Conservation (phyloP, 2,113 vertebrate species). For the Phainopepla nitens region DNA sequence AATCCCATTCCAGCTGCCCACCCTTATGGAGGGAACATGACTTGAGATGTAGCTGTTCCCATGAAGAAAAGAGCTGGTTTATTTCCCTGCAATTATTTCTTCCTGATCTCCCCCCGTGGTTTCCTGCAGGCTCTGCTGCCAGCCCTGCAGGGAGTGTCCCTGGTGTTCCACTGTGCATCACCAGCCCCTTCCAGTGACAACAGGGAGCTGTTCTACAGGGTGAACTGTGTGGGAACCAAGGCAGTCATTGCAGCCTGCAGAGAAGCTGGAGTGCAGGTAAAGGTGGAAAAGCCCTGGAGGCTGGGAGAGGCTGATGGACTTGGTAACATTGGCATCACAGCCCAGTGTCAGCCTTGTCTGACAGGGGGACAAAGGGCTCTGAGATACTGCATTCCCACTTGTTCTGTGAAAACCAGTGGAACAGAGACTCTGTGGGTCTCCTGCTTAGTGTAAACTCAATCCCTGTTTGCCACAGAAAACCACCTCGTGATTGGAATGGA, state of each 20-base stretch:
- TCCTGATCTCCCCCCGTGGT: not conserved
- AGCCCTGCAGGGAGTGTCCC: slow-evolving; percentile 79
- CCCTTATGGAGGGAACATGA: not conserved
- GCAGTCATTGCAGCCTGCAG: slow-evolving; percentile 85
- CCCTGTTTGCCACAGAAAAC: not conserved
- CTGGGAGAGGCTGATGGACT: not conserved
- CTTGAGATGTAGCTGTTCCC: not conserved
- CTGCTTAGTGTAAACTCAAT: not conserved
- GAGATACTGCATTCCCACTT: not conserved
- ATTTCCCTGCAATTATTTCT: not conserved
- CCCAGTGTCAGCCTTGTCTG: not conserved
- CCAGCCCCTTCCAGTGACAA: slow-evolving; percentile 87
- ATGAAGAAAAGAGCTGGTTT: not conserved
- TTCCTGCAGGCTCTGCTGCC: slow-evolving; percentile 81
- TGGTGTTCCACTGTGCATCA: slow-evolving; percentile 94
- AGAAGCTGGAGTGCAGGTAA: slow-evolving; percentile 90
- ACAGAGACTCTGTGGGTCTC: not conserved
- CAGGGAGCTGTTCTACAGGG: slow-evolving; percentile 85
- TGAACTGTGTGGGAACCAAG: slow-evolving; percentile 88
- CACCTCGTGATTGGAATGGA: not conserved
- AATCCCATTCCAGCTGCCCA: not conserved
- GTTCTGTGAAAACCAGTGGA: not conserved
- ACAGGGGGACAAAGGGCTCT: not conserved
- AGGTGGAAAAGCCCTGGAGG: not conserved
- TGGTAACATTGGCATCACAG: not conserved